These are phyloP conservation scores for Andrena trimmerana DNA, from an alignment of 2,888 invertebrate genomes.

Conservation along the genomic window DNA sequence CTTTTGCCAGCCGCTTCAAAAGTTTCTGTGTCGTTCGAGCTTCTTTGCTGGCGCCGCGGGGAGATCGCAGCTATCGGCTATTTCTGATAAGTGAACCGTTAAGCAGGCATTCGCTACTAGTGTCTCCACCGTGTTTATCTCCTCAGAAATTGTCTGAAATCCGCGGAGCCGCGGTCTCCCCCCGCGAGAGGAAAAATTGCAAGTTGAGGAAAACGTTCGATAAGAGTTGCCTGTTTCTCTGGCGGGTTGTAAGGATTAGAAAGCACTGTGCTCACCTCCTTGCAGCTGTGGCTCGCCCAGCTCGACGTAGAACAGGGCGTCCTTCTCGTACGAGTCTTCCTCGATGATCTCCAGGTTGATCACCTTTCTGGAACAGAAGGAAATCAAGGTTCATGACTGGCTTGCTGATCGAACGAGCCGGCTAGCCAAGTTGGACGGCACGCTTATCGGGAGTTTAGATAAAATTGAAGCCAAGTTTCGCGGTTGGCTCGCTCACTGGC, in stretches of 20 bases:
- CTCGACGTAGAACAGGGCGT: slow-evolving; percentile 96
- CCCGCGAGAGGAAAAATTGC: not conserved
- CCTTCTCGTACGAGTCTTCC: slow-evolving; percentile 99
- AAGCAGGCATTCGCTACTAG: too few relatives aligned
- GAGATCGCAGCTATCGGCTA: not conserved
- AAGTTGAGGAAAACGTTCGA: not conserved
- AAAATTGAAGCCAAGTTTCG: slow-evolving; percentile 20
- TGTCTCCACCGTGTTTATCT: too few relatives aligned
- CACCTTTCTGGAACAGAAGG: slow-evolving; percentile 90
- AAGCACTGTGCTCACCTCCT: slow-evolving; percentile 89
- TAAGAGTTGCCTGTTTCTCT: not conserved
- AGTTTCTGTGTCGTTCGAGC: not conserved
- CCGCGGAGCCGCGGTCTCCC: not conserved
- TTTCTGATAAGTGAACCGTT: too few relatives aligned
- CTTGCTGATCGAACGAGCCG: not conserved
- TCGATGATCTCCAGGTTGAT: slow-evolving; percentile 96
- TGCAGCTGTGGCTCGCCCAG: slow-evolving; percentile 95
- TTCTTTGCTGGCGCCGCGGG: not conserved
- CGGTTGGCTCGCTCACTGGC: not conserved
- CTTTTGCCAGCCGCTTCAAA: not conserved
- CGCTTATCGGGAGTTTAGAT: not conserved
- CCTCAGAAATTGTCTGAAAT: not conserved
- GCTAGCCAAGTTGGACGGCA: not conserved
- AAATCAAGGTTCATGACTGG: not conserved
- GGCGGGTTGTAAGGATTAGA: not conserved